phyloP scores from a whole-genome alignment of 2,797 vertebrate species.

The Anas bernieri region DNA sequence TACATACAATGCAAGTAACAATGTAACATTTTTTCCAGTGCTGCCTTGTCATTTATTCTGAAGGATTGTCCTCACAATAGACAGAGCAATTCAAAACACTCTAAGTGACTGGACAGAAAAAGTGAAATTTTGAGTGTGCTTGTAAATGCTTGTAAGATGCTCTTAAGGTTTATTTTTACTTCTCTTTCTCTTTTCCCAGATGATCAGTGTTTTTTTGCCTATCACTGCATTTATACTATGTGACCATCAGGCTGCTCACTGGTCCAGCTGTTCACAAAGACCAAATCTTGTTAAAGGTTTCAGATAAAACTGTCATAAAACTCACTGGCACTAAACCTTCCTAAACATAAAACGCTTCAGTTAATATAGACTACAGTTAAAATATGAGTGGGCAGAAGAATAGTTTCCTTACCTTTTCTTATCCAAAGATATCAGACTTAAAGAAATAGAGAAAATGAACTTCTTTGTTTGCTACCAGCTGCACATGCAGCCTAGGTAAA shows the following conservation, averaged over 20 bases:
- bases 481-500: neutral
- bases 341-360: conserved; percentile 35
- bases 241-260: neutral
- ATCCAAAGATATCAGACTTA: neutral
- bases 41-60: neutral
- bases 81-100: neutral
- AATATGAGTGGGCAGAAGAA: conserved; percentile 36
- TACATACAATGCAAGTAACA: conserved; percentile 28
- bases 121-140: neutral
- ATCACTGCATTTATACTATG: neutral
- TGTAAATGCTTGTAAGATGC: neutral
- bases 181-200: neutral
- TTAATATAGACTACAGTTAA: conserved; percentile 25
- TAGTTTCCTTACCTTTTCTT: conserved; percentile 33
- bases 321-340: conserved; percentile 19
- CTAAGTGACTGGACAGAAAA: neutral
- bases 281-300: conserved; percentile 36
- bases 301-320: conserved; percentile 35
- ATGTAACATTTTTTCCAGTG: neutral
- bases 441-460: neutral
- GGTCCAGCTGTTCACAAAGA: neutral
- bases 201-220: neutral
- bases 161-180: neutral
- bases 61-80: neutral
- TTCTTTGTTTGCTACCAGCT: conserved; percentile 3